Evolutionary conservation across 2,888 invertebrate species (phyloP).

Genomic region (Drosophila atroscutellata): DNA sequence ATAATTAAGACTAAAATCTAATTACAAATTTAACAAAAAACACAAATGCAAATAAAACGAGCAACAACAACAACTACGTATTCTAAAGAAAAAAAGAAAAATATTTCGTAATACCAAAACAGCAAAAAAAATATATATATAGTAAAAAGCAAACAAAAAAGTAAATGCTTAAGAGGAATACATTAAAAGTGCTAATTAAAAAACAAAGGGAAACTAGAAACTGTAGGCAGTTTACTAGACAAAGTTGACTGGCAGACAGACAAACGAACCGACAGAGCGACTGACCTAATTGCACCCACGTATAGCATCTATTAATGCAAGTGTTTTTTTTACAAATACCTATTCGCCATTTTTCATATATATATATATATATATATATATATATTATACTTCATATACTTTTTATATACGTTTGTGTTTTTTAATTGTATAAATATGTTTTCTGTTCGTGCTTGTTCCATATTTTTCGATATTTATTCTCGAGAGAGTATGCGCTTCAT

Average conservation of each 20-base stretch:
- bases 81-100: conserved; percentile 14
- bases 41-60: conserved; percentile 22
- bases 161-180: conserved; percentile 31
- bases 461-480: conserved; percentile 54
- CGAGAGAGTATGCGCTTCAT: conserved; percentile 32
- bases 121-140: conserved; percentile 16
- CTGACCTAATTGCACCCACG: conserved; percentile 29
- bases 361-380: conserved; percentile 20
- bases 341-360: conserved; percentile 47
- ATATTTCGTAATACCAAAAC: conserved; percentile 37
- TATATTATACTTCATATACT: conserved; percentile 23
- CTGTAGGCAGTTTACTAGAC: conserved; percentile 42
- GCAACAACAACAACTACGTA: conserved; percentile 8
- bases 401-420: conserved; percentile 45
- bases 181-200: conserved; percentile 58
- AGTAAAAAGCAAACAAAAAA: conserved; percentile 16
- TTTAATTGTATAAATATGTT: conserved; percentile 45
- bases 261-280: conserved; percentile 19
- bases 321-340: conserved; percentile 39
- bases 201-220: conserved; percentile 28
- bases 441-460: conserved; percentile 59
- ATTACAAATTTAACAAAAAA: conserved; percentile 26
- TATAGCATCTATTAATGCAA: conserved; percentile 24
- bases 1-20: conserved; percentile 58
- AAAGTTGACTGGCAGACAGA: conserved; percentile 32